Base-by-base conservation (phyloP, 2,888 invertebrate species). In the Euclidia mi region DNA sequence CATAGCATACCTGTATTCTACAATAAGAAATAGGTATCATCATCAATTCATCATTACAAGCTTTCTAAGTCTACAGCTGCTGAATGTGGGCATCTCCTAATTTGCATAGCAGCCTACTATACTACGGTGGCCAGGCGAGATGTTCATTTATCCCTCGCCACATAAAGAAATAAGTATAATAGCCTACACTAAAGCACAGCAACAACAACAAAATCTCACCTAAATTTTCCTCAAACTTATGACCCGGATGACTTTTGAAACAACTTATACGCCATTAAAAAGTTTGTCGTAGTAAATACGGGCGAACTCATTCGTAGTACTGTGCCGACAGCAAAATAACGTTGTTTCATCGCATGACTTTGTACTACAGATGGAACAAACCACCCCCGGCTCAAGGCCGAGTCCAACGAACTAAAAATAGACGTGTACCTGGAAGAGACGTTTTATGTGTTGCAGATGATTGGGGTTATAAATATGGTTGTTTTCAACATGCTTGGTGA, bases 281-380 rank as follows among this genome's bases (percentile, higher is more conserved):
- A 81, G 68, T 81, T 80, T 71, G 42, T 65, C 71, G 69, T 71
- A 65, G 72, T 76, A 74, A 65, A 75, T 69, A 68, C 65, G 50
- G 51, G 58, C 63, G 57, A n/a, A n/a, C n/a, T n/a, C n/a, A n/a
- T n/a, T n/a, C n/a, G n/a, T n/a, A n/a, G 49, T 57, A 59, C 31
- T 37, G 62, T 64, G 35, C 37, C 45, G 40, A 60, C 50, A 67
- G 56, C 55, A 64, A 44, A 56, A 70, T 65, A n/a, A 57, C 51
- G 48, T 48, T 29, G 17, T 57, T 53, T 43, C 52, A 51, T 48
- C 34, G 47, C 45, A 32, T 47, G 37, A 35, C 59, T 59, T 63
- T 66, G 62, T 60, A 35, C 25, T 43, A 28, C 37, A 49, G 47
- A 57, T 56, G 45, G 4, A 43, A 35, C 25, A 15, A 28, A 17